Evolutionary conservation across 1,140 invertebrate species (phyloP).

Genomic region (Zaprionus camerounensis): DNA sequence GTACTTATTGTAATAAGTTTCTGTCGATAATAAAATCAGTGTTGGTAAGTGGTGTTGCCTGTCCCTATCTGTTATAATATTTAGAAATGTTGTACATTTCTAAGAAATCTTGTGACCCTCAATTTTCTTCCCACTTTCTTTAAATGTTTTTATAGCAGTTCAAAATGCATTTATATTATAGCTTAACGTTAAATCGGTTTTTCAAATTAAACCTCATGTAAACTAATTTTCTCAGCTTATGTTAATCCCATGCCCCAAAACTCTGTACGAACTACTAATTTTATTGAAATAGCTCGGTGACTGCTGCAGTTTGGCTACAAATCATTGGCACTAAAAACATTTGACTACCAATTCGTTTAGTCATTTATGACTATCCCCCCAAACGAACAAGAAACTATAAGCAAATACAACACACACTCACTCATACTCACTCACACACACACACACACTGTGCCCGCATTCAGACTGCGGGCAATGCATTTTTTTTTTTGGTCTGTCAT

Average conservation of each 20-base stretch:
- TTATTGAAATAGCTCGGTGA: slow-evolving; percentile 10
- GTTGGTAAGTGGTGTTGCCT: too few relatives aligned
- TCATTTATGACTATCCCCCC: slow-evolving; percentile 49
- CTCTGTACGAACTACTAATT: slow-evolving; percentile 1
- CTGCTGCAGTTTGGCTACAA: slow-evolving; percentile 13
- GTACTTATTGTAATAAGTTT: too few relatives aligned
- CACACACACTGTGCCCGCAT: slow-evolving; percentile 40
- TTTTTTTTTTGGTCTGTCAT: slow-evolving; percentile 49
- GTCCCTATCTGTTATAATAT: too few relatives aligned
- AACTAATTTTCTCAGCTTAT: slow-evolving; percentile 1
- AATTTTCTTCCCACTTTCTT: not conserved
- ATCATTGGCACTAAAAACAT: slow-evolving; percentile 24
- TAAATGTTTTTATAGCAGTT: not conserved
- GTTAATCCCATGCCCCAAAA: slow-evolving; percentile 1
- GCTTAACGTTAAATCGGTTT: not conserved
- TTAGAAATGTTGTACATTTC: too few relatives aligned
- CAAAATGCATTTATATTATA: not conserved
- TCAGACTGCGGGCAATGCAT: slow-evolving; percentile 13
- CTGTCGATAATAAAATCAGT: too few relatives aligned
- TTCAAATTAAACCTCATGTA: not conserved
- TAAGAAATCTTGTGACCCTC: not conserved
- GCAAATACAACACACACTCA: slow-evolving; percentile 30
- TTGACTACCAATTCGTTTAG: slow-evolving; percentile 68
- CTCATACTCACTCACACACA: not conserved
- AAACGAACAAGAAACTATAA: slow-evolving; percentile 16